Percentiles rank a stretch among this genome's conserved stretches.
phyloP scores from a whole-genome alignment of 2,113 vertebrate species.

The Nestor notabilis region DNA sequence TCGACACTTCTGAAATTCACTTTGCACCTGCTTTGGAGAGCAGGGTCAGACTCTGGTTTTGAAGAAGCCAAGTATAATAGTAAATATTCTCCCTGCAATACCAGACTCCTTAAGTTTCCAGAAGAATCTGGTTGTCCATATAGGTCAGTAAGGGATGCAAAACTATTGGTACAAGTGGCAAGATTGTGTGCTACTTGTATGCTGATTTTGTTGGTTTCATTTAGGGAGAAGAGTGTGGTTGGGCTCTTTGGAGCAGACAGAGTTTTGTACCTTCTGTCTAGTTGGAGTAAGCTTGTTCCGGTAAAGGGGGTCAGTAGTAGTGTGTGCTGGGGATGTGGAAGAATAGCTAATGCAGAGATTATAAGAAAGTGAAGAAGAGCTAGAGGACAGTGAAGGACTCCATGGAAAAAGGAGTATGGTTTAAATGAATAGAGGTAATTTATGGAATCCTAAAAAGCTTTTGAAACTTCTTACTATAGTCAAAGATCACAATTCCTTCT shows the following conservation, averaged over 20 bases:
- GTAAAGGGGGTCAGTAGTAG: accelerated
- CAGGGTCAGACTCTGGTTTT: not conserved
- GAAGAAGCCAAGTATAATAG: not conserved
- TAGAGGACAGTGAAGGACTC: not conserved
- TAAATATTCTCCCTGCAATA: not conserved
- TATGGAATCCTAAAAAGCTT: not conserved
- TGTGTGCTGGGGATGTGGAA: not conserved
- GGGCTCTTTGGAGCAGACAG: not conserved
- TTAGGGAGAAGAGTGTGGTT: not conserved
- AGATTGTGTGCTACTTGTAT: not conserved
- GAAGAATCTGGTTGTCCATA: not conserved
- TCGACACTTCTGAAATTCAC: not conserved
- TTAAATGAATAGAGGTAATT: not conserved
- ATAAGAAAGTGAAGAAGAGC: not conserved
- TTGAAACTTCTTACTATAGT: not conserved
- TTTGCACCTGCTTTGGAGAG: not conserved
- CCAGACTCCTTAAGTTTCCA: not conserved
- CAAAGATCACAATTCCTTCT: not conserved
- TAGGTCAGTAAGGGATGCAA: not conserved
- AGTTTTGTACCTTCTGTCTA: not conserved
- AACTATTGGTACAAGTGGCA: not conserved
- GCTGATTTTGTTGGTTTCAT: not conserved
- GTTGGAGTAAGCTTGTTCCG: not conserved
- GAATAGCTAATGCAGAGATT: not conserved
- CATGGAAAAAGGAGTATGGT: not conserved